Base-by-base conservation (phyloP, 1,140 invertebrate species). In the Planococcus citri region DNA sequence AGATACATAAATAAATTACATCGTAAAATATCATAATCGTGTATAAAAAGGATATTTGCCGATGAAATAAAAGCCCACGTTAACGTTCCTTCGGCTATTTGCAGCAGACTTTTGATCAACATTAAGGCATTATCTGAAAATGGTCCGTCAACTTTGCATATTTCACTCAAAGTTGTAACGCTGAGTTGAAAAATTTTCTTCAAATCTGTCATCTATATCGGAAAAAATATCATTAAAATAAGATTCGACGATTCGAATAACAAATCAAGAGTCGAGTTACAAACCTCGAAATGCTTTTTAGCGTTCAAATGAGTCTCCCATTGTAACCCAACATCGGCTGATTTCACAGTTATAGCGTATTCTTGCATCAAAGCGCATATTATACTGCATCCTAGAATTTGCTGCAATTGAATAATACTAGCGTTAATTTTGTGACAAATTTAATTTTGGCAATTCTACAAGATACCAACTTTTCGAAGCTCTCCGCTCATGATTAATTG, bases 271-370 rank as follows among this genome's bases (percentile, higher is more conserved):
- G 20, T 69, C 33, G 72, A n/a, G n/a, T n/a, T 29, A 68, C 25
- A 58, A 74, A 84, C 83, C 81, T 95, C 90, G 84, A 95, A 95
- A 57, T 88, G 83, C 74, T 86, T 87, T 78, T 94, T 95, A 25
- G 89, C 86, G 76, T 85, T 85, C 73, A 88, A 87, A 78, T 94
- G 91, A n/a, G 87, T 84, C 79, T 92, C 90, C 88, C 88, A 94
- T 17, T 90, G 87, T 51, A 95, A 78, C 10, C 91, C 90, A 57
- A 92, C 86, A 80, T 92, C 90, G 22, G 89, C 87, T 8, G 90
- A 90, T 76, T 91, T 88, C 0, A 87, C 83, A n/a, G 90, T 90
- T 41, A 84, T 88, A 58, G 89, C 87, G 82, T 92, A 93, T 79
- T 95, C 92, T 83, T 91, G 88, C 79, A 95, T 85, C 41, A 95